Evolutionary conservation across 2,113 vertebrate species (phyloP).

Genomic region (Pholis gunnellus): DNA sequence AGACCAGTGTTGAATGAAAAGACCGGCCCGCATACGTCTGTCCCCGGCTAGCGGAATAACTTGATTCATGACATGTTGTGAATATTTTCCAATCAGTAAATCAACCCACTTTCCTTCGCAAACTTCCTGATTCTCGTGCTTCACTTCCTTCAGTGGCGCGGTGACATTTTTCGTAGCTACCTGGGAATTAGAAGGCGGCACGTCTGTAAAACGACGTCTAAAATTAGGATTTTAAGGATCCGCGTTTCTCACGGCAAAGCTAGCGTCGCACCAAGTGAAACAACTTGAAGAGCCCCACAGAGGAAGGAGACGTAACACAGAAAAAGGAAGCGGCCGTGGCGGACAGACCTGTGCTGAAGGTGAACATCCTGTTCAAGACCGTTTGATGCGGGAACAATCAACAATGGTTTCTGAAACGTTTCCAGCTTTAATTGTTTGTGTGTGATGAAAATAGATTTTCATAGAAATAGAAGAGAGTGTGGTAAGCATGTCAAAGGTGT

Average conservation of each 20-base stretch:
- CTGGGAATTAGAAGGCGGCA: not conserved
- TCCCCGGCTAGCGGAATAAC: not conserved
- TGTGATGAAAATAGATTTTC: constrained; percentile 45
- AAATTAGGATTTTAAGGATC: not conserved
- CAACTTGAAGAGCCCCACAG: not conserved
- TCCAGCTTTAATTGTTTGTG: constrained; percentile 20
- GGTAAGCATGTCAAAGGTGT: not conserved
- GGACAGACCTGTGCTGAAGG: constrained; percentile 66
- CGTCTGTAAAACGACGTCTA: not conserved
- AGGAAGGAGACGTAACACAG: constrained; percentile 35
- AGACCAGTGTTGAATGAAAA: not conserved
- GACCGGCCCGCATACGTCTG: not conserved
- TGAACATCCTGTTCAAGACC: constrained; percentile 73
- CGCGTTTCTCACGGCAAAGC: not conserved
- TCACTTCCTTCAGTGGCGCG: constrained; percentile 41
- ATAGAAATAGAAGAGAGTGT: constrained; percentile 41
- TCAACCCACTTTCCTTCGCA: constrained; percentile 2
- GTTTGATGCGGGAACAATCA: constrained; percentile 38
- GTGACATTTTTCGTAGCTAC: constrained; percentile 46
- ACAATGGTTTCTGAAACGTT: constrained; percentile 53
- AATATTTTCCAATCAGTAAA: constrained; percentile 43
- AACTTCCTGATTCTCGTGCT: constrained; percentile 55
- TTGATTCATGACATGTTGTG: not conserved
- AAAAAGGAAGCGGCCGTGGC: constrained; percentile 43
- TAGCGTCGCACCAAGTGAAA: not conserved